A percentile compares a stretch with the other conserved stretches of the same genome.
These are phyloP conservation scores for Cyclina sinensis DNA, from an alignment of 1,140 invertebrate genomes.

Conservation along the genomic window DNA sequence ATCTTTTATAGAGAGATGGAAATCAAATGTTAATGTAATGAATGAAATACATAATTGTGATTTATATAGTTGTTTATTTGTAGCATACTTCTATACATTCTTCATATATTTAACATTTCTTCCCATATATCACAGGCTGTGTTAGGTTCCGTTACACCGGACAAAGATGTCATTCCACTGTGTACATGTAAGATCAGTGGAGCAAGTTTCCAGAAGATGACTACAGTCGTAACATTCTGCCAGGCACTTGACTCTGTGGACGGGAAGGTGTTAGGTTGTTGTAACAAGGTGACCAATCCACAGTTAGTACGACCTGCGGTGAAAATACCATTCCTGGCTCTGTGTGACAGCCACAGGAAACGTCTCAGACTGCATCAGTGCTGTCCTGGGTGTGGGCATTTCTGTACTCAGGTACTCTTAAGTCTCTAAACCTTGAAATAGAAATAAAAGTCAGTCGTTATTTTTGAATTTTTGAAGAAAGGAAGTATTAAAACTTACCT, in stretches of 20 bases:
- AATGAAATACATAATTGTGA: too few species aligned
- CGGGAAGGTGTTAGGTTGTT: conserved; percentile 92
- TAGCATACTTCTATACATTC: too few species aligned
- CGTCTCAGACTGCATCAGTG: conserved; percentile 94
- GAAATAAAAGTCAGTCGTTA: too few species aligned
- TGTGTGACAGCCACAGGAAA: conserved; percentile 93
- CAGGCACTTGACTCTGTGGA: conserved; percentile 94
- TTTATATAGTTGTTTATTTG: too few species aligned
- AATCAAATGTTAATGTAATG: too few species aligned
- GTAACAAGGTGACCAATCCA: conserved; percentile 90
- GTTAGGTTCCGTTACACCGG: conserved; percentile 70
- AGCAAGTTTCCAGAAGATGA: conserved; percentile 81
- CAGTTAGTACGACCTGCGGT: conserved; percentile 92
- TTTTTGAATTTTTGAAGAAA: too few species aligned
- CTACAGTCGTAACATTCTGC: conserved; percentile 86
- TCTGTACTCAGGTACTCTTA: conserved; percentile 93
- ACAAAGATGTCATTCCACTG: conserved; percentile 82
- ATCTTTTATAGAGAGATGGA: too few species aligned
- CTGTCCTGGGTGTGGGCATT: conserved; percentile 96
- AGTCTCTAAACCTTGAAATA: too few species aligned
- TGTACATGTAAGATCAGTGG: conserved; percentile 85
- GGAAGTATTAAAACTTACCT: too few species aligned
- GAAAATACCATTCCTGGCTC: conserved; percentile 93
- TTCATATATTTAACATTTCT: too few species aligned
- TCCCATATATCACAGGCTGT: conserved; percentile 66